phyloP scores from a whole-genome alignment of 2,797 vertebrate genomes.

The Hyperoplus immaculatus region DNA sequence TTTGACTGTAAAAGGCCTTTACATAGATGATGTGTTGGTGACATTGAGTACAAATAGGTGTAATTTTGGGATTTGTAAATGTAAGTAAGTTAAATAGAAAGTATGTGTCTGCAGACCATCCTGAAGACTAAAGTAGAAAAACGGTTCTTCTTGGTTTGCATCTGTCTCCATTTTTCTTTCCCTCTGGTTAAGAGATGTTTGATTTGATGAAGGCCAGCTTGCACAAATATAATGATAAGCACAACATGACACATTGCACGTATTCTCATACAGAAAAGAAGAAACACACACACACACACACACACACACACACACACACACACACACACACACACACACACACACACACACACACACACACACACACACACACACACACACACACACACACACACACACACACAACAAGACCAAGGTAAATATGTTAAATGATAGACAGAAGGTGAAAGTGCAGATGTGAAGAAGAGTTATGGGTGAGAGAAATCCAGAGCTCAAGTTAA shows the following conservation, averaged over 20 bases:
- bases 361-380: neutral
- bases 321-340: neutral
- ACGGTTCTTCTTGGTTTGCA: slow-evolving; percentile 17
- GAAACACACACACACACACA: slow-evolving; percentile 3
- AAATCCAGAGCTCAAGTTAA: slow-evolving; percentile 12
- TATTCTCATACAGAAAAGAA: slow-evolving; percentile 27
- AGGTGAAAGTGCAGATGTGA: slow-evolving; percentile 48
- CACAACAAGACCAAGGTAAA: neutral
- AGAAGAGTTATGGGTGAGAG: slow-evolving; percentile 32
- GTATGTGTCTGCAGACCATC: slow-evolving; percentile 12
- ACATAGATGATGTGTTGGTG: neutral
- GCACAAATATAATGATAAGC: slow-evolving; percentile 37
- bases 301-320: neutral
- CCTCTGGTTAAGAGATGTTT: slow-evolving; percentile 42
- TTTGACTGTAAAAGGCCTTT: slow-evolving; percentile 3
- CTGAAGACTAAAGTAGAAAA: slow-evolving; percentile 22
- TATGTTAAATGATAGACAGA: slow-evolving; percentile 39
- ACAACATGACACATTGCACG: slow-evolving; percentile 25
- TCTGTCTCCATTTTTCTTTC: slow-evolving; percentile 3
- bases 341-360: neutral
- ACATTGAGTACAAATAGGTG: neutral
- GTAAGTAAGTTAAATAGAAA: neutral
- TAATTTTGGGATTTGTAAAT: slow-evolving; percentile 4
- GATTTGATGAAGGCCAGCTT: slow-evolving; percentile 51
- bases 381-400: neutral